phyloP scores from a whole-genome alignment of 2,113 vertebrate genomes.

The Rhinolophus sinicus region DNA sequence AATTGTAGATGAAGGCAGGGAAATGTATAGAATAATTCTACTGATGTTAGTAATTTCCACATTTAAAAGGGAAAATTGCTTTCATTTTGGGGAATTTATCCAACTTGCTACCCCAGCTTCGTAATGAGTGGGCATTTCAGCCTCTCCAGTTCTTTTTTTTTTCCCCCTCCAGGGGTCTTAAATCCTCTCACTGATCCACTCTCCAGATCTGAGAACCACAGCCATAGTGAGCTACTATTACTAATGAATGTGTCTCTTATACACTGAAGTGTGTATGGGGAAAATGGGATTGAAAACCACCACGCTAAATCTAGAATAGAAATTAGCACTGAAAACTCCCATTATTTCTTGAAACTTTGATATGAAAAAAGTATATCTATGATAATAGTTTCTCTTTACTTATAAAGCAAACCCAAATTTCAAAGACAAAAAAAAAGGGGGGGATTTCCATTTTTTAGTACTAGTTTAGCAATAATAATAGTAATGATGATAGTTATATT shows the following conservation, averaged over 20 bases:
- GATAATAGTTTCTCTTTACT: neutral
- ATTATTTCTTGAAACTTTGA: neutral
- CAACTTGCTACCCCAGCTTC: neutral
- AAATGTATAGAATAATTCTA: constrained; percentile 24
- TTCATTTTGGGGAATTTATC: neutral
- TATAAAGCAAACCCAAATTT: neutral
- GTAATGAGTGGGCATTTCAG: neutral
- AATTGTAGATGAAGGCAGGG: neutral
- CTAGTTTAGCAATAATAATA: neutral
- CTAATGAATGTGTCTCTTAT: neutral
- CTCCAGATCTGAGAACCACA: neutral
- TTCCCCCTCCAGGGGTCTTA: neutral
- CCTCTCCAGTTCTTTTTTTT: neutral
- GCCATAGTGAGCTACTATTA: neutral
- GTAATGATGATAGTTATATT: neutral
- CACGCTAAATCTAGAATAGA: neutral
- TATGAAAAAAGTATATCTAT: neutral
- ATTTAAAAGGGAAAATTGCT: constrained; percentile 49
- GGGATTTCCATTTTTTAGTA: neutral
- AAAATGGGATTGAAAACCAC: neutral
- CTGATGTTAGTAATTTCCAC: constrained; percentile 29
- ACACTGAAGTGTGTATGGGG: neutral
- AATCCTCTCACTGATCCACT: neutral
- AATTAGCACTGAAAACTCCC: neutral
- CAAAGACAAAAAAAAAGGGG: neutral